phyloP scores from a whole-genome alignment of 2,113 vertebrate genomes.

The Nettapus auritus region DNA sequence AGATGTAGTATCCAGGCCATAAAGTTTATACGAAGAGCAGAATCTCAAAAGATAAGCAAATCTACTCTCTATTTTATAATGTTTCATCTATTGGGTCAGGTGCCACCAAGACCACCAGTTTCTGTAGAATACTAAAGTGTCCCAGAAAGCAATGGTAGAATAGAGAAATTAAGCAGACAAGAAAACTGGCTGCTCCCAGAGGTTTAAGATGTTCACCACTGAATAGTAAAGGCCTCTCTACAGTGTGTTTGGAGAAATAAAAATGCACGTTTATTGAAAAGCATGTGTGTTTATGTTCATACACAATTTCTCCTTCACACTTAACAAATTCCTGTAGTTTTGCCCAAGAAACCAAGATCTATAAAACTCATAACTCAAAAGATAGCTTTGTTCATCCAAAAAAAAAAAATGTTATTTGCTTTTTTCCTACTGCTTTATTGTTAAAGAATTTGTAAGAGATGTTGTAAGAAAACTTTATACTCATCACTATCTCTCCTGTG shows the following conservation, averaged over 20 bases:
- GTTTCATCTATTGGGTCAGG: neutral
- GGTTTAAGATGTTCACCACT: neutral
- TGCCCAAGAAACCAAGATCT: neutral
- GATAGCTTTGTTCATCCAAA: neutral
- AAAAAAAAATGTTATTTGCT: neutral
- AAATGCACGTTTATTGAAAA: neutral
- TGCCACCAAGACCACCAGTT: neutral
- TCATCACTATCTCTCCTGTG: fast-evolving
- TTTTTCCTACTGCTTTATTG: neutral
- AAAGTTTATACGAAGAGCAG: neutral
- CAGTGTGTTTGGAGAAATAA: neutral
- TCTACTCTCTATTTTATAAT: neutral
- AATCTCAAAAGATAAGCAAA: neutral
- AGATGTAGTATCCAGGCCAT: neutral
- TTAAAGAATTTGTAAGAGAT: neutral
- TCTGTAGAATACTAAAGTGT: neutral
- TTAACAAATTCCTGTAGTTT: neutral
- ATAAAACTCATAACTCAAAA: neutral
- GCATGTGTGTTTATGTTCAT: fast-evolving
- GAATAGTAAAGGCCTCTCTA: neutral
- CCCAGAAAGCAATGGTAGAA: neutral
- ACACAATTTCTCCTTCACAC: neutral
- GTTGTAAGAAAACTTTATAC: neutral
- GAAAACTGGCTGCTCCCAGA: neutral
- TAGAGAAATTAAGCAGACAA: neutral